A percentile compares a stretch with the other conserved stretches of the same genome.
Evolutionary conservation across 2,113 vertebrate species (phyloP).

Genomic region (Campylorhamphus procurvoides): DNA sequence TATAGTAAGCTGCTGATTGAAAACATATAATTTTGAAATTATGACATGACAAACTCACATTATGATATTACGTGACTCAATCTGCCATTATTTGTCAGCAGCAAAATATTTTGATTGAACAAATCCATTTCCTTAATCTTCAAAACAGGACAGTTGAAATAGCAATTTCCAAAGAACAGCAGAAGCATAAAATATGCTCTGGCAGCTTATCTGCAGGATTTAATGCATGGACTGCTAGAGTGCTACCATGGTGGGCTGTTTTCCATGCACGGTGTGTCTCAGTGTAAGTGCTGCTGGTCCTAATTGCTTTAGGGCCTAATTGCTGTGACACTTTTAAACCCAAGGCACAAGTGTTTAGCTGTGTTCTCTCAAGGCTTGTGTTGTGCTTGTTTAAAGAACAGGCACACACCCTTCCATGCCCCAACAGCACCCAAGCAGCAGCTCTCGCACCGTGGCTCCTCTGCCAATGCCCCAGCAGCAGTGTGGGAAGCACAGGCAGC

Average conservation of each 20-base stretch:
- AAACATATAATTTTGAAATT: neutral
- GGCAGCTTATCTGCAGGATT: neutral
- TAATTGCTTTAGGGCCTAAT: neutral
- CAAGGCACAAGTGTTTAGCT: neutral
- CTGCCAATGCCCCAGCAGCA: neutral
- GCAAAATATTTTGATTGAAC: neutral
- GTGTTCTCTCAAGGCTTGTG: neutral
- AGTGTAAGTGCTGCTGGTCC: neutral
- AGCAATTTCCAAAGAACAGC: neutral
- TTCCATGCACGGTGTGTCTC: no score
- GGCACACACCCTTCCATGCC: rapidly evolving
- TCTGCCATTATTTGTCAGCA: neutral
- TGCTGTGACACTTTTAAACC: neutral
- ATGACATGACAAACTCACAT: neutral
- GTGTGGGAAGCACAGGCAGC: neutral
- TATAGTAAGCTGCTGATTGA: neutral
- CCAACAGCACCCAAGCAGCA: neutral
- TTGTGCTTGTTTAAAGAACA: neutral
- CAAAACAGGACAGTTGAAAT: neutral
- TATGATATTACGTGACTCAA: neutral
- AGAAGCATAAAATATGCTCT: neutral
- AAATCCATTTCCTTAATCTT: neutral
- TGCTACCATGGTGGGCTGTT: neutral
- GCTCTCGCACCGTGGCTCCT: neutral
- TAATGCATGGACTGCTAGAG: neutral